Conservation (phyloP, 2,888 invertebrate genomes). For the Hedychridium roseum region DNA sequence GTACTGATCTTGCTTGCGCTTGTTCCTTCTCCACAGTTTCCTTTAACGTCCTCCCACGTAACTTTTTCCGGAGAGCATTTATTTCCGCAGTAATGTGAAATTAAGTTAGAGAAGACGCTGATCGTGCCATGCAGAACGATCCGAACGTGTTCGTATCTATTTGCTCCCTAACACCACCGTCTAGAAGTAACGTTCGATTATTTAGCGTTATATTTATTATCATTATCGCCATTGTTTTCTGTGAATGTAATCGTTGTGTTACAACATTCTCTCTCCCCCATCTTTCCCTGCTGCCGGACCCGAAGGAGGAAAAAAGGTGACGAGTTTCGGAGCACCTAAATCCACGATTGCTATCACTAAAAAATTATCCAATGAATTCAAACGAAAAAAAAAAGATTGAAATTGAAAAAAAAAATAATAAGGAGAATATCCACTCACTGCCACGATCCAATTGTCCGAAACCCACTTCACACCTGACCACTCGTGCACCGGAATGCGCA, state of each 20-base stretch:
- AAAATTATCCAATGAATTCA: slow-evolving; percentile 27
- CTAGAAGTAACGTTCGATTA: slow-evolving; percentile 60
- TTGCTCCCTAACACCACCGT: slow-evolving; percentile 61
- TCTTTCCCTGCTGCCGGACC: slow-evolving; percentile 64
- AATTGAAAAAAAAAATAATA: slow-evolving; percentile 30
- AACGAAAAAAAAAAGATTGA: slow-evolving; percentile 28
- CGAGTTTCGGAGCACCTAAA: slow-evolving; percentile 67
- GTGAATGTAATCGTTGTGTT: slow-evolving; percentile 65
- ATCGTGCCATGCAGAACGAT: no score
- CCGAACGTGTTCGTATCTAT: no score
- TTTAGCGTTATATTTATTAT: slow-evolving; percentile 60
- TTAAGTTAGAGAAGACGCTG: no score
- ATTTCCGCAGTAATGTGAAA: no score
- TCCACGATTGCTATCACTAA: slow-evolving; percentile 59
- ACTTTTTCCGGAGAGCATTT: no score
- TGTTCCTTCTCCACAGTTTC: no score
- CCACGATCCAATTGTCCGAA: slow-evolving; percentile 51
- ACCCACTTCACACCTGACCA: slow-evolving; percentile 51
- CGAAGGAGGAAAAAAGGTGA: slow-evolving; percentile 74
- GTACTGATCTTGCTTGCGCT: no score
- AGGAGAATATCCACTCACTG: slow-evolving; percentile 49
- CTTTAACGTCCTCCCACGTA: no score
- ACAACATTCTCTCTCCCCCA: slow-evolving; percentile 63
- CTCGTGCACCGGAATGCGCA: slow-evolving; percentile 60
- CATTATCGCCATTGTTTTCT: slow-evolving; percentile 58